Base-by-base conservation (phyloP, 1,140 invertebrate species). In the Chrysopa pallens region DNA sequence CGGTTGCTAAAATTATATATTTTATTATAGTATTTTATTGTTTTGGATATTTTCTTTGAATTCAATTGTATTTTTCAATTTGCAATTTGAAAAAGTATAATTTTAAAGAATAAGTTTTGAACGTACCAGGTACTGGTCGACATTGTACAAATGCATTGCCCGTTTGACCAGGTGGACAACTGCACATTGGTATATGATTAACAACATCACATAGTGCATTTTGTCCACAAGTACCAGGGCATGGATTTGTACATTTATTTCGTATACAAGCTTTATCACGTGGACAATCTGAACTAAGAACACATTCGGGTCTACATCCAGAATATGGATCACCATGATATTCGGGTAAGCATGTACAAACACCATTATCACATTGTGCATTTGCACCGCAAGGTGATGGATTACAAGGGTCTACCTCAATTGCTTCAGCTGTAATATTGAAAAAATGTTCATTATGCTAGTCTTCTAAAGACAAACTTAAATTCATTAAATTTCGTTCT, bases 181-280 rank as follows among this genome's bases (percentile, higher is more conserved):
- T 64, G 47, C 76, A 79, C 46, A 72, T 66, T 6, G 76, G 72
- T 35, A 69, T 57, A 55, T 79, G 76, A 53, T 75, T 74, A 12
- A 72, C 58, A 6, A 76, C 71, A 28, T 58, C 63, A 48, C 77
- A 80, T 23, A 68, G 54, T 2, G 77, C 70, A 50, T 74, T 73
- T 29, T 61, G 45, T 14, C 73, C 76, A 53, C 77, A 74, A 15
- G 60, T 64, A n/a, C 70, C 73, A 28, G 61, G 58, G 47, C 76
- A 78, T 0, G 74, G 74, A 50, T 77, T 63, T 42, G 55, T 52
- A 54, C 76, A 78, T 49, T 74, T 74, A 44, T 67, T 69, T 37
- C 60, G 62, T 12, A 69, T 55, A 50, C 77, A 79, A 35, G 74
- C 70, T 46, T 63, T 66, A 48, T 74, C 62, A 36, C 63, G 62